Evolutionary conservation across 2,797 vertebrate genomes (phyloP).

Genomic region (Thalassophryne amazonica): DNA sequence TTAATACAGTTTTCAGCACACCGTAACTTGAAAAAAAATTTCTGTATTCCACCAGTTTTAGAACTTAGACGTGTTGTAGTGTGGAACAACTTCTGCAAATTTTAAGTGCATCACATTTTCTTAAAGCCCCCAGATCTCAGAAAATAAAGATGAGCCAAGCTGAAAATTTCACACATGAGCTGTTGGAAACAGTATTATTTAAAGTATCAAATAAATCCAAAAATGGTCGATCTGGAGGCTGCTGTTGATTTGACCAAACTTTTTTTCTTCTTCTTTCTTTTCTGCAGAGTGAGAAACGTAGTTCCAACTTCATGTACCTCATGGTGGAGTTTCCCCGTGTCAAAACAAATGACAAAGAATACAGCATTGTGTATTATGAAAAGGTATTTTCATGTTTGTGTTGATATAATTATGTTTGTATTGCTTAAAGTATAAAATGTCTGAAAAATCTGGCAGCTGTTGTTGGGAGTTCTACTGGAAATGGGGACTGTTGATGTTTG

Average conservation of each 20-base stretch:
- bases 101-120: too few relatives aligned
- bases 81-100: too few relatives aligned
- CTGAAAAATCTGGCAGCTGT: neutral
- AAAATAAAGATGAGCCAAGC: too few relatives aligned
- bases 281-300: conserved; percentile 93
- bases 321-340: conserved; percentile 98
- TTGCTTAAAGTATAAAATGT: neutral
- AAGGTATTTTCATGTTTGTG: conserved; percentile 78
- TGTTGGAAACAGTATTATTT: too few relatives aligned
- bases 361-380: conserved; percentile 97
- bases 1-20: too few relatives aligned
- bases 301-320: conserved; percentile 99
- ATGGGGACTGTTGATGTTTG: neutral
- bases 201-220: too few relatives aligned
- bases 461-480: neutral
- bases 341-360: conserved; percentile 92
- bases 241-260: neutral
- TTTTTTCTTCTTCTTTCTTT: neutral
- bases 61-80: too few relatives aligned
- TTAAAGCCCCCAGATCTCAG: too few relatives aligned
- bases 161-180: too few relatives aligned
- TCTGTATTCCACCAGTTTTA: too few relatives aligned
- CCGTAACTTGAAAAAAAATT: too few relatives aligned
- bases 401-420: neutral
- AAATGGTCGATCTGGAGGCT: too few relatives aligned